A percentile compares a stretch with the other conserved stretches of the same genome.
Evolutionary conservation across 2,888 invertebrate genomes (phyloP).

Genomic region (Antheraea assamensis): DNA sequence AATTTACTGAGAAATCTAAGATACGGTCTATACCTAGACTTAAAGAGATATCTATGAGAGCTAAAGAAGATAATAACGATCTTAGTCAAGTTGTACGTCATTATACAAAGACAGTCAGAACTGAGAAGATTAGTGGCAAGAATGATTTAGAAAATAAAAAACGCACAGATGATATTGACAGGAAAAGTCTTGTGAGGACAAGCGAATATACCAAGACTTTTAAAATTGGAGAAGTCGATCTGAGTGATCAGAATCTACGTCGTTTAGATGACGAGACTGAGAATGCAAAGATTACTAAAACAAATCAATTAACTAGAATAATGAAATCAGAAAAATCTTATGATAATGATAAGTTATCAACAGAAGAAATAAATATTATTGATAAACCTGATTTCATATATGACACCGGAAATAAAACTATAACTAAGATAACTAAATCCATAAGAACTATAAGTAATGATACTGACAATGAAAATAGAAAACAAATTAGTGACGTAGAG

Average conservation of each 20-base stretch:
- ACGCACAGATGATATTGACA: not conserved
- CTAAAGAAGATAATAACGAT: conserved; percentile 19
- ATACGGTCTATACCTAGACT: conserved; percentile 24
- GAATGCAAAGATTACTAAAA: not conserved
- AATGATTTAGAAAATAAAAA: not conserved
- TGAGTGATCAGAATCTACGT: not conserved
- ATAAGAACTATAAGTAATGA: conserved; percentile 2
- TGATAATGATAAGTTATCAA: not conserved
- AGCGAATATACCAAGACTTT: not conserved
- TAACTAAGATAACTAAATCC: conserved; percentile 7
- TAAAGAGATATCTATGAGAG: conserved; percentile 24
- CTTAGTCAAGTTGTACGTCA: conserved; percentile 20
- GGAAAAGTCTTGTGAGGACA: not conserved
- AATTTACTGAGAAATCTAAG: conserved; percentile 20
- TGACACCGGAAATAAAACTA: conserved; percentile 9
- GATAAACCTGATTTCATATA: not conserved
- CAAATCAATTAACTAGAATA: not conserved
- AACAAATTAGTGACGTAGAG: not conserved
- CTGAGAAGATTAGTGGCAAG: not conserved
- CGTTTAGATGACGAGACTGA: not conserved
- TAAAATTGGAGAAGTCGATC: not conserved
- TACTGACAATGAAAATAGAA: not conserved
- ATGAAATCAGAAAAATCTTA: not conserved
- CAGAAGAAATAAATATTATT: not conserved
- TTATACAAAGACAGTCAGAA: conserved; percentile 17